Evolutionary conservation across 2,888 invertebrate species (phyloP).

Genomic region (Nycteola revayana): DNA sequence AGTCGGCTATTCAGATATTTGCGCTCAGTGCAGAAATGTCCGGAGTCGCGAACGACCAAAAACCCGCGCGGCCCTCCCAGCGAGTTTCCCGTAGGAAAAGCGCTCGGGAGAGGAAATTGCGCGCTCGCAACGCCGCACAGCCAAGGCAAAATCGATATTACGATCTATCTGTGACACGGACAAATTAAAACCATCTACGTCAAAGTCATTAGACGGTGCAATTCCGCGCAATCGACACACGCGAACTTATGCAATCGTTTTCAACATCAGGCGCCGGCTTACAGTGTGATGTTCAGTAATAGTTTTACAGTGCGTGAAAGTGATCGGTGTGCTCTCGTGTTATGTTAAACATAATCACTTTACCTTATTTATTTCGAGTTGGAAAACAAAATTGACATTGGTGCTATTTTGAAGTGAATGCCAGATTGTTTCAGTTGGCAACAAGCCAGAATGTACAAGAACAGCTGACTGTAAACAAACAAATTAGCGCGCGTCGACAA

Average conservation of each 20-base stretch:
- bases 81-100: constrained; percentile 45
- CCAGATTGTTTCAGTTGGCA: constrained; percentile 66
- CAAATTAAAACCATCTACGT: constrained; percentile 54
- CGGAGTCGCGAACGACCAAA: constrained; percentile 72
- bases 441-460: constrained; percentile 58
- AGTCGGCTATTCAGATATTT: constrained; percentile 72
- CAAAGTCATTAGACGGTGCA: constrained; percentile 63
- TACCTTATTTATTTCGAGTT: constrained; percentile 47
- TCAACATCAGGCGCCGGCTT: constrained; percentile 52
- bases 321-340: constrained; percentile 41
- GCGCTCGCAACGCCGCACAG: constrained; percentile 31
- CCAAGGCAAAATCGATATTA: constrained; percentile 34
- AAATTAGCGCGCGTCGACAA: constrained; percentile 55
- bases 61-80: constrained; percentile 50
- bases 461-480: constrained; percentile 80
- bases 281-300: constrained; percentile 63
- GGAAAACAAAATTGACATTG: constrained; percentile 80
- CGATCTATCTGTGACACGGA: constrained; percentile 33
- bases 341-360: constrained; percentile 11
- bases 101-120: constrained; percentile 44
- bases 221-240: constrained; percentile 60
- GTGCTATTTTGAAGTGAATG: constrained; percentile 71
- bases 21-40: constrained; percentile 78
- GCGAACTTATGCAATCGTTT: constrained; percentile 66
- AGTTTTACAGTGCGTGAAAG: constrained; percentile 55